A percentile compares a stretch with the other conserved stretches of the same genome.
phyloP scores from a whole-genome alignment of 92 coral and sea anemone species.

The Scolanthus callimorphus region DNA sequence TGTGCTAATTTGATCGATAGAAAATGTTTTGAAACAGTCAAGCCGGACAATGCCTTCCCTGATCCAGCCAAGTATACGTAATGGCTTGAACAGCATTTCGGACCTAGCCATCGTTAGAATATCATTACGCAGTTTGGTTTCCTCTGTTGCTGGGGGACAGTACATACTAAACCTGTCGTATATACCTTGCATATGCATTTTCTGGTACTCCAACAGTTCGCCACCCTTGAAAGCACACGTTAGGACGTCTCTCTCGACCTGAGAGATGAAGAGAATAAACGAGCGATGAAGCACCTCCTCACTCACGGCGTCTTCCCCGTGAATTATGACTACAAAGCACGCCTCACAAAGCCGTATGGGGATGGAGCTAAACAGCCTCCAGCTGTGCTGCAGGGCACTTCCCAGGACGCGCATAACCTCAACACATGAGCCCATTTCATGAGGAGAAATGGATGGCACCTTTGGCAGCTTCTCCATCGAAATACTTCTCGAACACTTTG shows the following conservation, averaged over 20 bases:
- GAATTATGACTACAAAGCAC: no score
- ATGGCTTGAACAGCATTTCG: constrained; percentile 30
- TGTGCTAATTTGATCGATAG: constrained; percentile 7
- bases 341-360: no score
- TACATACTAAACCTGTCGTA: constrained; percentile 32
- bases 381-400: no score
- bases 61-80: constrained; percentile 20
- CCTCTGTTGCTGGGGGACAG: constrained; percentile 17
- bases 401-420: background rate
- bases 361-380: no score
- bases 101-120: constrained; percentile 26
- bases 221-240: constrained; percentile 8
- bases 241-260: constrained; percentile 30
- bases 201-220: constrained; percentile 2
- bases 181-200: constrained; percentile 2
- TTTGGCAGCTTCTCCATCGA: constrained; percentile 49
- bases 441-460: constrained; percentile 51
- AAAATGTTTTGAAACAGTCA: constrained; percentile 6
- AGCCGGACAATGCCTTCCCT: constrained; percentile 21
- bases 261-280: background rate
- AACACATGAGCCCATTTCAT: background rate
- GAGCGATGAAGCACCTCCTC: background rate
- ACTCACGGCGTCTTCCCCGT: no score
- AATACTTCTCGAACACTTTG: constrained; percentile 28
- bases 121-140: constrained; percentile 18